Evolutionary conservation across 92 coral and sea anemone genomes (phyloP).

Genomic region (Nematostella vectensis): DNA sequence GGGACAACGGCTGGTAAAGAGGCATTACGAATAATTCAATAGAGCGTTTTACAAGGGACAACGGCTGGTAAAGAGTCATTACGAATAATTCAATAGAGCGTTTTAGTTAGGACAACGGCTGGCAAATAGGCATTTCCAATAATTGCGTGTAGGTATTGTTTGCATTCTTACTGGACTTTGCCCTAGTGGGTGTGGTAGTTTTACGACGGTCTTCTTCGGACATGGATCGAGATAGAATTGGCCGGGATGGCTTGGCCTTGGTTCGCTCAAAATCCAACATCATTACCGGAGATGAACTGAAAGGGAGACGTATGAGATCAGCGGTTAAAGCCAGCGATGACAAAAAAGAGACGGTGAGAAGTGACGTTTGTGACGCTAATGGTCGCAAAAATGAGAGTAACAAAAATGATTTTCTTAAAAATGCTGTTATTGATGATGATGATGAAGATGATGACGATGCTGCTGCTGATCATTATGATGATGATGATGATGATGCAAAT

Average conservation of each 20-base stretch:
- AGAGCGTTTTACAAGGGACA: no score
- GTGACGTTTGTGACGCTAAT: not conserved
- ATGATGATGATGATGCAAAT: no score
- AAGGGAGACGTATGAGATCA: no score
- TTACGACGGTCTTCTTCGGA: conserved; percentile 51
- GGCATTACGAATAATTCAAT: not conserved
- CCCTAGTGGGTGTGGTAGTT: conserved; percentile 35
- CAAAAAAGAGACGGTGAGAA: not conserved
- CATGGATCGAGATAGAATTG: conserved; percentile 54
- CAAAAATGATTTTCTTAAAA: no score
- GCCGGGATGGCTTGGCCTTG: conserved; percentile 21
- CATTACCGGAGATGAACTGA: conserved; percentile 24
- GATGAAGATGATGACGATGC: not conserved
- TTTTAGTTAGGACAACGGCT: not conserved
- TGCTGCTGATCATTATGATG: no score
- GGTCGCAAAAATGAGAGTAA: not conserved
- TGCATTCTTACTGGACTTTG: no score
- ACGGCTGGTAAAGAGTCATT: conserved; percentile 16
- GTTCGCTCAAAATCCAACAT: conserved; percentile 26
- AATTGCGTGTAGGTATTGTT: no score
- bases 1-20: no score
- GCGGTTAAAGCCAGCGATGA: no score
- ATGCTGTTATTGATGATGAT: not conserved
- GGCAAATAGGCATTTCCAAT: no score
- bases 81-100: not conserved